Base-by-base conservation (phyloP, 2,888 invertebrate genomes). In the Elmis aenea region DNA sequence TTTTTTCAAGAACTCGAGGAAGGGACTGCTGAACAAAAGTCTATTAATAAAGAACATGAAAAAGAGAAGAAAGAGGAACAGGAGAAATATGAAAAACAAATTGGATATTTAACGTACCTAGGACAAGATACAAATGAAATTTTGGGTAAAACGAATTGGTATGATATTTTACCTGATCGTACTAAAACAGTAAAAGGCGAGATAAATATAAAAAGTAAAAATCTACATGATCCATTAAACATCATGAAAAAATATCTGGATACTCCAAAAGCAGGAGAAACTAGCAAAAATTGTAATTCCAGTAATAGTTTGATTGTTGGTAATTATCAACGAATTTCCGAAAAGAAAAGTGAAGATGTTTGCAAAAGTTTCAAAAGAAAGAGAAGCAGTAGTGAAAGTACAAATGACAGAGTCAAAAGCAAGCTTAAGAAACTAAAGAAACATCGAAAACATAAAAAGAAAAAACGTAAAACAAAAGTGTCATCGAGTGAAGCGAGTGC, bases 21-120 rank as follows among this genome's bases (percentile, higher is more conserved):
- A 57, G 85, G 86, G 2, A 70, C 72, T 20, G 72, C 75, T 26
- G 75, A 73, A 49, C 67, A 74, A 12, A 75, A 72, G 49, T 76
- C 76, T 46, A 77, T 77, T 1, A 96, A 97, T 61, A 80, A 76
- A 54, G 94, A 95, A 32, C 85, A 92, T 65, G 91, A 92, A 54
- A 79, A 78, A 44, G 97, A 97, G 60, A 77, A 85, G 48, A 92
- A 89, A 64, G 84, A 85, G 34, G 94, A 95, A 62, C 82, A 85
- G 61, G 95, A 97, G 65, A 91, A 93, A 55, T 95, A 94, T 73
- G 97, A 99, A 64, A 96, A 95, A 62, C 89, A 92, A 70, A 92
- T 99, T 59, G 97, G 99, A 0, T 89, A 94, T 57, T 73, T 97
- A 21, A 95, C 93, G 2, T 96, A 95, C 69, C 74, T 97, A 33